Conservation (phyloP, 2,797 vertebrate genomes). For the Orientallactaga sibirica region DNA sequence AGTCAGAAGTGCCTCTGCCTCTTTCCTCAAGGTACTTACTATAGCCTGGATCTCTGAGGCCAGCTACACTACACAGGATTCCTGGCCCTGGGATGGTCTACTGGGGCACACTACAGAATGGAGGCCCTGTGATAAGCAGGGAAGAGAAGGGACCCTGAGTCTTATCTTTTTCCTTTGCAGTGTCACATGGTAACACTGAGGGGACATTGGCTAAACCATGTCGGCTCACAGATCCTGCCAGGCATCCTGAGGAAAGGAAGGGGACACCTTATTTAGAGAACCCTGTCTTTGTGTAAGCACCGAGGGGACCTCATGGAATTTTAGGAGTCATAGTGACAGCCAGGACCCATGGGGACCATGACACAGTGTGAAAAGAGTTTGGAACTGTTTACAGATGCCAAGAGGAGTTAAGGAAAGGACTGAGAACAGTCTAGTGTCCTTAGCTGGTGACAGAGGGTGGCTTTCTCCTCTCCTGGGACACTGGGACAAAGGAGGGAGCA, state of each 20-base stretch:
- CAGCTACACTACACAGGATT: not conserved
- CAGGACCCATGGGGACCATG: not conserved
- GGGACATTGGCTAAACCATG: fast-evolving
- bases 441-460: not conserved
- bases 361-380: not conserved
- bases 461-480: not conserved
- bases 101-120: fast-evolving
- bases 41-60: not conserved
- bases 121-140: not conserved
- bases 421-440: not conserved
- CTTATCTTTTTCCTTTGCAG: not conserved
- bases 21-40: fast-evolving
- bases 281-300: not conserved
- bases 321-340: not conserved
- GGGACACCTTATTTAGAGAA: not conserved
- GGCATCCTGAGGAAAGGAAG: not conserved
- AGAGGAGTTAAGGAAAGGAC: not conserved
- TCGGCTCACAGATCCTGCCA: not conserved
- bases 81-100: fast-evolving
- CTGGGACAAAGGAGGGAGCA: not conserved
- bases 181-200: fast-evolving
- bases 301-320: not conserved
- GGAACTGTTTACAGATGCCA: not conserved
- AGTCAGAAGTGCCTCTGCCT: not conserved
- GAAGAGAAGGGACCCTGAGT: not conserved